These are phyloP conservation scores for Eueides isabella DNA, from an alignment of 1,140 invertebrate genomes.

Conservation along the genomic window DNA sequence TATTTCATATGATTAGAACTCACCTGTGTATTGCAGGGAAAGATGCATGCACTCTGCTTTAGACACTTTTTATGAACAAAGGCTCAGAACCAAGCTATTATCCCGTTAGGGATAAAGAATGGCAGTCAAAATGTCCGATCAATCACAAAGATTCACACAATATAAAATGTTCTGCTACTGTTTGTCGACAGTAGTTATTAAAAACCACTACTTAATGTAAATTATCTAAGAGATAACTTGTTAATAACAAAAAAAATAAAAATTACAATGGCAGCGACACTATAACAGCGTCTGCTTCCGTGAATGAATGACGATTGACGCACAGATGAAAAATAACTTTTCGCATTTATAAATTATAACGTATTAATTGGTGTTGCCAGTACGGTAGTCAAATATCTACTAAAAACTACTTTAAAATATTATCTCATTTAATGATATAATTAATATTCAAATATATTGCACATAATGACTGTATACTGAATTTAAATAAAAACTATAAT, in stretches of 20 bases:
- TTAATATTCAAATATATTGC: not conserved
- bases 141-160: constrained; percentile 60
- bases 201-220: constrained; percentile 50
- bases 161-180: constrained; percentile 61
- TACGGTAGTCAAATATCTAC: not conserved
- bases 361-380: constrained; percentile 32
- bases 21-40: constrained; percentile 81
- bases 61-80: constrained; percentile 77
- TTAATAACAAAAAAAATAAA: constrained; percentile 74
- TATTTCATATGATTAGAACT: constrained; percentile 37
- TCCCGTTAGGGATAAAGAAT: constrained; percentile 80
- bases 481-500: no score
- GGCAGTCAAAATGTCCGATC: constrained; percentile 69
- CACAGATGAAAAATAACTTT: constrained; percentile 32
- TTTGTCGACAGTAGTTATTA: constrained; percentile 53
- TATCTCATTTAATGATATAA: not conserved
- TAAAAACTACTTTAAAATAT: not conserved
- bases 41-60: constrained; percentile 83
- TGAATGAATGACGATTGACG: constrained; percentile 43
- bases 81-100: constrained; percentile 78
- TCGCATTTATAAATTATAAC: constrained; percentile 9
- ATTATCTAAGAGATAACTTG: constrained; percentile 39
- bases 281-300: constrained; percentile 64
- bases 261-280: constrained; percentile 66
- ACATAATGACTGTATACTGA: not conserved